Evolutionary conservation across 1,140 invertebrate genomes (phyloP), one percentile per base, ranked within the genome.

Genomic region (Aphis craccivora): DNA sequence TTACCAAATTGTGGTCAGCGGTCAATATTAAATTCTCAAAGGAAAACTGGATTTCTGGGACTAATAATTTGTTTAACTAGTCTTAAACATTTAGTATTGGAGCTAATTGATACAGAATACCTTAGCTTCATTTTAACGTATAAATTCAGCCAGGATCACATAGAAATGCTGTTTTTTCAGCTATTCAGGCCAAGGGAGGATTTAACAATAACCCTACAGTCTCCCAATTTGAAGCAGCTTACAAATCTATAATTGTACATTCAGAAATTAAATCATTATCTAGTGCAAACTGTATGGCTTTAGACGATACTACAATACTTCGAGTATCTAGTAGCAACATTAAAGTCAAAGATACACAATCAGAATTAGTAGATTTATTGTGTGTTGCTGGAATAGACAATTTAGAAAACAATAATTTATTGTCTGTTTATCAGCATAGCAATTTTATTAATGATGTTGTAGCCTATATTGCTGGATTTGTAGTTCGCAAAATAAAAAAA

Each of bases 361-460:
- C 43, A 40, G 86, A 88, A 51, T 48, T 88, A 37, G 51, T 88
- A 88, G 86, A 88, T 35, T 88, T 88, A 88, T 45, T 88, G 51
- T 88, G 87, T 48, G n/a, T 48, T 35, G 87, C 87, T 88, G 87
- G 45, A 22, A 88, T 45, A 51, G 87, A 88, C 0, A 35, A 51
- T 51, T 48, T 51, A 88, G 37, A 88, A 51, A 37, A 35, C 9
- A 30, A 35, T 35, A 4, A 88, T n/a, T 22, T 88, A 35, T 22
- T 88, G 30, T 51, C 30, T 45, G 45, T 53, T 40, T 88, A 88
- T 88, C 48, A 51, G 35, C 87, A 88, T 88, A 48, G 87, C n/a
- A 22, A 88, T 51, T 88, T 88, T 51, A 88, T 88, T 35, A 48
- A 88, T 88, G 87, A 88, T 88, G 51, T 88, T 7, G 87, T 88